These are phyloP conservation scores for Clupea harengus DNA, from an alignment of 2,113 vertebrate species.

Conservation along the genomic window DNA sequence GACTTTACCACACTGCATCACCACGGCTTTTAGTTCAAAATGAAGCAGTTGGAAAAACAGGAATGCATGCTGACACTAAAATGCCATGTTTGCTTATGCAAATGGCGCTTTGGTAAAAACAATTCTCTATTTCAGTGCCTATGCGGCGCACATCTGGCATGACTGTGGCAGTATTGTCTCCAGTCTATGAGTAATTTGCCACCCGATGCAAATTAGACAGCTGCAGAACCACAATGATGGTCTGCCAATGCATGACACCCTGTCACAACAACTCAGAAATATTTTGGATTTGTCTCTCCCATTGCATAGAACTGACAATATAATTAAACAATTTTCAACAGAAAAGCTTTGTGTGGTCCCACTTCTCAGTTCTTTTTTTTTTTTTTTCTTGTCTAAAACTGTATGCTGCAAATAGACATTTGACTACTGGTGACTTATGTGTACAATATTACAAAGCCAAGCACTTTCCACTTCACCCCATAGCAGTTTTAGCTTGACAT, in stretches of 20 bases:
- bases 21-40: background rate
- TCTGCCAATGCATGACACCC: constrained; percentile 37
- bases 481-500: background rate
- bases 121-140: constrained; percentile 32
- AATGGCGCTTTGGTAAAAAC: background rate
- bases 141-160: constrained; percentile 60
- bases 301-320: background rate
- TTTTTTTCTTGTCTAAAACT: background rate
- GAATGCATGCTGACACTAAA: constrained; percentile 3
- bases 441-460: background rate
- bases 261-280: constrained; percentile 33
- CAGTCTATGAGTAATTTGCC: constrained; percentile 51
- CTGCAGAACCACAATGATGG: constrained; percentile 46
- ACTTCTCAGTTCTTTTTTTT: background rate
- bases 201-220: constrained; percentile 58
- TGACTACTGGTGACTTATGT: background rate
- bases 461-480: background rate
- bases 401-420: background rate
- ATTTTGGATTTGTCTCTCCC: constrained; percentile 20
- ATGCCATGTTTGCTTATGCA: background rate
- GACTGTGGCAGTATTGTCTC: constrained; percentile 51
- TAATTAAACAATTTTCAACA: background rate
- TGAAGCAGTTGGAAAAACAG: background rate
- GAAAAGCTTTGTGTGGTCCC: background rate
- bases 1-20: background rate